Evolutionary conservation across 2,113 vertebrate genomes (phyloP).

Genomic region (Zosterops japonicus): DNA sequence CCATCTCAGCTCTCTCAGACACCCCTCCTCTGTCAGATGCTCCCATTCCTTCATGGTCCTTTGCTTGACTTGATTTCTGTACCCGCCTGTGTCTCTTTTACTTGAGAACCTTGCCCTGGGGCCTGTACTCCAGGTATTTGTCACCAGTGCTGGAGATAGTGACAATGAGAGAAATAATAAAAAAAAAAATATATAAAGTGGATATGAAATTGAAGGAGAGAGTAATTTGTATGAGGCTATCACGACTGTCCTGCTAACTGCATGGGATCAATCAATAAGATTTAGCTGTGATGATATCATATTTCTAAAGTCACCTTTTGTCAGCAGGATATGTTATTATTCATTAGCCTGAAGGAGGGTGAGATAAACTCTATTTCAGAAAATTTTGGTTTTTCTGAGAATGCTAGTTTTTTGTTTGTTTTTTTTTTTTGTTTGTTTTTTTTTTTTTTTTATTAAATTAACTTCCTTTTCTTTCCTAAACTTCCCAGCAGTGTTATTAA

Average conservation of each 20-base stretch:
- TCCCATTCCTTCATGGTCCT: neutral
- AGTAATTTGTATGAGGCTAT: neutral
- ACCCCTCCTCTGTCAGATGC: neutral
- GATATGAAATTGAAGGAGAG: neutral
- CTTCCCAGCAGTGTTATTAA: neutral
- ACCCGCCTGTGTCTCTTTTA: neutral
- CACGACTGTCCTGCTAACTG: neutral
- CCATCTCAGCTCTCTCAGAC: neutral
- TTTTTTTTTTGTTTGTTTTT: neutral
- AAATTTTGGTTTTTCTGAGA: neutral
- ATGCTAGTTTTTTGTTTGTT: neutral
- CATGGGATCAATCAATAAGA: neutral
- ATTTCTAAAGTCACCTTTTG: neutral
- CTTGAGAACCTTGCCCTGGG: neutral
- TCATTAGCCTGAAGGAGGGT: neutral
- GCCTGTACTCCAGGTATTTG: neutral
- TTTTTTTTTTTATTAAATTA: neutral
- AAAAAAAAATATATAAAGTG: neutral
- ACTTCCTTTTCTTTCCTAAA: neutral
- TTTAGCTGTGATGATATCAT: constrained; percentile 14
- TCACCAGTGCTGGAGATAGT: neutral
- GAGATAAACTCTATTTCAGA: neutral
- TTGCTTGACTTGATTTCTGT: neutral
- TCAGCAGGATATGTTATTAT: neutral
- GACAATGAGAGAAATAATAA: neutral